phyloP scores from a whole-genome alignment of 2,113 vertebrate genomes.

The Hyaena hyaena region DNA sequence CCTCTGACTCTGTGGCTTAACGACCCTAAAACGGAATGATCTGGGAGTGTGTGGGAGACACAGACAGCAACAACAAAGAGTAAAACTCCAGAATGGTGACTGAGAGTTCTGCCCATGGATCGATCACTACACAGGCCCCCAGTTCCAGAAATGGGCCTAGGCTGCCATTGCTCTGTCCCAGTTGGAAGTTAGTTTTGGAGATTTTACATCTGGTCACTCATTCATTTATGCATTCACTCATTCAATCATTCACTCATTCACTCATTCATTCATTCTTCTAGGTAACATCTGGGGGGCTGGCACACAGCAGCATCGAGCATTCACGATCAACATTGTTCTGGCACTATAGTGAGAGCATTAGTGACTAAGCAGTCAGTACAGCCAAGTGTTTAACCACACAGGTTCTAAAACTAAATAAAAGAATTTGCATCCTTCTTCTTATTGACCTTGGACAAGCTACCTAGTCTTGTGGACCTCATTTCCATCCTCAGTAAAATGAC shows the following conservation, averaged over 20 bases:
- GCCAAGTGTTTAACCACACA: neutral
- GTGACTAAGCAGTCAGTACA: neutral
- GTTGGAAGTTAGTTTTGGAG: neutral
- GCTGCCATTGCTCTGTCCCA: neutral
- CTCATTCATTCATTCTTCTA: neutral
- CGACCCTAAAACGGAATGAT: neutral
- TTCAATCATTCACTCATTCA: neutral
- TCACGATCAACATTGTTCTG: neutral
- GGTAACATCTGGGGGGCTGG: neutral
- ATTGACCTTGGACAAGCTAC: neutral
- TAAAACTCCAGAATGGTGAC: neutral
- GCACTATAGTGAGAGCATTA: neutral
- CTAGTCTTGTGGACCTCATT: neutral
- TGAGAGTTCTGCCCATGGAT: neutral
- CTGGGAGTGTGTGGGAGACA: neutral
- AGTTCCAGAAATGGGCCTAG: neutral
- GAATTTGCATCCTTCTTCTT: neutral
- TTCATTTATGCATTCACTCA: neutral
- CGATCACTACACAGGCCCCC: neutral
- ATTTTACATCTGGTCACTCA: neutral
- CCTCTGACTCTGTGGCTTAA: neutral
- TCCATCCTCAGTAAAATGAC: neutral
- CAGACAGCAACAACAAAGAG: neutral
- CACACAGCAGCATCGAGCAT: accelerated
- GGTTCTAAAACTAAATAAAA: neutral